These are phyloP conservation scores for Adelges cooleyi DNA, from an alignment of 1,140 invertebrate species.

Conservation along the genomic window DNA sequence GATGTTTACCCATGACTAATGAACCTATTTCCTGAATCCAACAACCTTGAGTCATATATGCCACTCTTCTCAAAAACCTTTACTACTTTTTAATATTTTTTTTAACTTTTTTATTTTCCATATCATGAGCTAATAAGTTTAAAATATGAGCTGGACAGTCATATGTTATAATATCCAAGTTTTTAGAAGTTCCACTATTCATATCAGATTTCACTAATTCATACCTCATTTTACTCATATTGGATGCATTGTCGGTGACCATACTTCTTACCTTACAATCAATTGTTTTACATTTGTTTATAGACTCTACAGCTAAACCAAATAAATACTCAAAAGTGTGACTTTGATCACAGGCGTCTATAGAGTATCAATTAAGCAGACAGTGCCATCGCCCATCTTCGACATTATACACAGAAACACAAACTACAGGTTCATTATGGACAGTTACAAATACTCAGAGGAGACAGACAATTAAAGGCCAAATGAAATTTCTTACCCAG, in stretches of 20 bases:
- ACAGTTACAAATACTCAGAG: too few relatives aligned
- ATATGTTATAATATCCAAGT: slow-evolving; percentile 3
- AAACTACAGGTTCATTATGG: too few relatives aligned
- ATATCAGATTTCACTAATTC: background rate
- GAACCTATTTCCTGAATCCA: too few relatives aligned
- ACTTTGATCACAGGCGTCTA: background rate
- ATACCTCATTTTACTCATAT: slow-evolving; percentile 1
- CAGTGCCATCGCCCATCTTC: too few relatives aligned
- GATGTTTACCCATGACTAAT: too few relatives aligned
- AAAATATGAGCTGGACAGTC: background rate
- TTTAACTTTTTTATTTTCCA: background rate
- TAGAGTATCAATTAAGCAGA: too few relatives aligned
- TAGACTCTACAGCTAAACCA: background rate
- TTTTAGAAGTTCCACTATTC: too few relatives aligned
- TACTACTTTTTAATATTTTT: background rate
- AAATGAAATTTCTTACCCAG: too few relatives aligned
- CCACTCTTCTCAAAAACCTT: too few relatives aligned
- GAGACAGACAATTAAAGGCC: too few relatives aligned
- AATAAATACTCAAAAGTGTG: background rate
- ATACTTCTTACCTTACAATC: background rate
- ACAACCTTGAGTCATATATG: too few relatives aligned
- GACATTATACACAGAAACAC: too few relatives aligned
- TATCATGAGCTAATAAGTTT: background rate
- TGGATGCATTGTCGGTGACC: background rate
- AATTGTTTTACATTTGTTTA: background rate